Conservation (phyloP, 2,113 vertebrate genomes). For the Hiodon alosoides region DNA sequence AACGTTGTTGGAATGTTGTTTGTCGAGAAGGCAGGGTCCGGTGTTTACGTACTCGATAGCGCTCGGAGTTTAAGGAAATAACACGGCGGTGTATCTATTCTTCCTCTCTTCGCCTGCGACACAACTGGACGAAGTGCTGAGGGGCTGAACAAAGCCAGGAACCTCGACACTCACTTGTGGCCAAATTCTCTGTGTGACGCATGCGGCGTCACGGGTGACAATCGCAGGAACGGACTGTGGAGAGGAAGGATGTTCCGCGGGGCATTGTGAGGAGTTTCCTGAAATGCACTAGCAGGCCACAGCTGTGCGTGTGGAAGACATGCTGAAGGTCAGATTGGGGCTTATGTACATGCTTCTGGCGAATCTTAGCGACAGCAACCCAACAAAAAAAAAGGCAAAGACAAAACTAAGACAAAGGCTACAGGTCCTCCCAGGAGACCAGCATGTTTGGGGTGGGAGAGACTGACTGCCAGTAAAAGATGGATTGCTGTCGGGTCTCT, state of each 20-base stretch:
- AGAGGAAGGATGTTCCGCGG: constrained; percentile 46
- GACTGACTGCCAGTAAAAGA: too few species aligned
- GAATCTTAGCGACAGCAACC: too few species aligned
- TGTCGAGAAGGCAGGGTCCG: neutral
- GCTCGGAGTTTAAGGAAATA: neutral
- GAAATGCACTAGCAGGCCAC: constrained; percentile 32
- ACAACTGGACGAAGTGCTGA: neutral
- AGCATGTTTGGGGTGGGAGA: too few species aligned
- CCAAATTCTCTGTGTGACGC: constrained; percentile 40
- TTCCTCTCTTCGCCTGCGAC: neutral
- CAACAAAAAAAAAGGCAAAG: too few species aligned
- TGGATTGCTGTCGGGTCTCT: too few species aligned
- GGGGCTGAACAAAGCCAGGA: constrained; percentile 36
- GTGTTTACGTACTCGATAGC: neutral
- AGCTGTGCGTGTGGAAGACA: constrained; percentile 30
- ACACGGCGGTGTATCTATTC: neutral
- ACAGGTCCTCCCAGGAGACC: too few species aligned
- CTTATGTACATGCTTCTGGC: too few species aligned
- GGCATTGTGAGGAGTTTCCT: constrained; percentile 61
- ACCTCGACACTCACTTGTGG: constrained; percentile 29
- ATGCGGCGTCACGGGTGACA: constrained; percentile 47
- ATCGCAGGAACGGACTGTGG: constrained; percentile 57
- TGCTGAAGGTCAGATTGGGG: too few species aligned
- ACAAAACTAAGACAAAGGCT: too few species aligned
- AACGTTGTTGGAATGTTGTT: neutral